phyloP scores from a whole-genome alignment of 2,113 vertebrate genomes.

The Leucoraja erinaceus region DNA sequence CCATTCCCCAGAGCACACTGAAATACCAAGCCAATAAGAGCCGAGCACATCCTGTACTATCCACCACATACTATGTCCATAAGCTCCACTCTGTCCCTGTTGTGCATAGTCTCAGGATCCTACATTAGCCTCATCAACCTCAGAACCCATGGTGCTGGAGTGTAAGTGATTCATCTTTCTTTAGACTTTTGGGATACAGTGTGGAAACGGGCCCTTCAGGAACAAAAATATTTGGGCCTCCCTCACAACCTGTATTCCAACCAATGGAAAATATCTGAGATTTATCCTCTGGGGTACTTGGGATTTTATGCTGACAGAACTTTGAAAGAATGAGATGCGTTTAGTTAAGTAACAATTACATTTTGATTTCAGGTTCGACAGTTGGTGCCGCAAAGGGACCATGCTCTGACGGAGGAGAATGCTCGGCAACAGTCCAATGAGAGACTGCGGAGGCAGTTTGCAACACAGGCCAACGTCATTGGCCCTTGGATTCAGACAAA shows the following conservation, averaged over 20 bases:
- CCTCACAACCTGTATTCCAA: neutral
- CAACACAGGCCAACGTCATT: conserved; percentile 88
- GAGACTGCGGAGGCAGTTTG: conserved; percentile 89
- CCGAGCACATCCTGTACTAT: no score
- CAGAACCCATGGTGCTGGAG: no score
- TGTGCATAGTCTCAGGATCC: no score
- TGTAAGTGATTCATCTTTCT: no score
- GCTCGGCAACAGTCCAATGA: conserved; percentile 94
- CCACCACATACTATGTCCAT: no score
- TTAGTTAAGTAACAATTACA: neutral
- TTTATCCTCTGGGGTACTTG: neutral
- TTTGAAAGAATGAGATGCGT: neutral
- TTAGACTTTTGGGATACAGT: no score
- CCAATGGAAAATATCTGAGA: neutral
- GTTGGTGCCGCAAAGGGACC: conserved; percentile 88
- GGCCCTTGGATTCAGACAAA: conserved; percentile 98
- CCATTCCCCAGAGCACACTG: no score
- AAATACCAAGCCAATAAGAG: no score
- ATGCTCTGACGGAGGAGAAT: conserved; percentile 88
- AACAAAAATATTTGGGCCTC: neutral
- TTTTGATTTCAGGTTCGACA: conserved; percentile 71
- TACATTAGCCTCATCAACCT: no score
- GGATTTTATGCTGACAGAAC: neutral
- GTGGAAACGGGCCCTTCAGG: neutral
- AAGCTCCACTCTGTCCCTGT: no score